Evolutionary conservation across 30 jellyfish, hydroid and myxozoan genomes (phyloP).

Genomic region (Chironex yamaguchii): DNA sequence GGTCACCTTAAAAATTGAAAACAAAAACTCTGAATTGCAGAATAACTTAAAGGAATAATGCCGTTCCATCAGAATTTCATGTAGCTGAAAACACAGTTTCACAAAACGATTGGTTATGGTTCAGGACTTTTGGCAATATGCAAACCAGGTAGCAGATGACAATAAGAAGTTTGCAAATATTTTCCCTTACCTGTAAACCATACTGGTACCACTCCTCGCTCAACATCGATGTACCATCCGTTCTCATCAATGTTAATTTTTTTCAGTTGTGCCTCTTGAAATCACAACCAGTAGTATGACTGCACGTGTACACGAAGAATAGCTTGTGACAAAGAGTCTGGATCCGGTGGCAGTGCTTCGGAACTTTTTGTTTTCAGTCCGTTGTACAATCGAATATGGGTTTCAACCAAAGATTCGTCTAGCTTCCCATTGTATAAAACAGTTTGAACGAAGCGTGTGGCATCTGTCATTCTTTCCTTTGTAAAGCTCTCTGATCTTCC

Average conservation of each 20-base stretch:
- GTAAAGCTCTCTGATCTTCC: too few species aligned
- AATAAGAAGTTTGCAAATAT: too few species aligned
- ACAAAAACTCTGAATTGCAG: too few species aligned
- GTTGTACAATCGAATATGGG: not conserved
- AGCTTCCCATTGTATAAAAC: slow-evolving; percentile 24
- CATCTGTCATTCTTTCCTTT: not conserved
- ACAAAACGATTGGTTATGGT: too few species aligned
- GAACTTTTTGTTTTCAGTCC: slow-evolving; percentile 20
- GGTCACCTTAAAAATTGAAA: too few species aligned
- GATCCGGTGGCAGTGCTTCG: slow-evolving; percentile 31
- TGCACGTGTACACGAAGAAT: slow-evolving; percentile 19
- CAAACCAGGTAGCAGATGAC: too few species aligned
- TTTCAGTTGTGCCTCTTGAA: too few species aligned
- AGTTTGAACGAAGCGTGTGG: slow-evolving; percentile 6
- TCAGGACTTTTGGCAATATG: too few species aligned
- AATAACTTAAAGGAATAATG: too few species aligned
- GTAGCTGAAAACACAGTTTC: too few species aligned
- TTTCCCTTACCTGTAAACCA: slow-evolving; percentile 9
- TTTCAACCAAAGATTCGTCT: slow-evolving; percentile 17
- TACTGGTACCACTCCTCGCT: not conserved
- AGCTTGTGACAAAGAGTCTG: slow-evolving; percentile 28
- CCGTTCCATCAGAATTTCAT: too few species aligned
- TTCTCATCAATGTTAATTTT: not conserved
- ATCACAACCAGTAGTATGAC: slow-evolving; percentile 5
- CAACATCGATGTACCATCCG: not conserved